Evolutionary conservation across 2,113 vertebrate species (phyloP).

Genomic region (Rutilus rutilus): DNA sequence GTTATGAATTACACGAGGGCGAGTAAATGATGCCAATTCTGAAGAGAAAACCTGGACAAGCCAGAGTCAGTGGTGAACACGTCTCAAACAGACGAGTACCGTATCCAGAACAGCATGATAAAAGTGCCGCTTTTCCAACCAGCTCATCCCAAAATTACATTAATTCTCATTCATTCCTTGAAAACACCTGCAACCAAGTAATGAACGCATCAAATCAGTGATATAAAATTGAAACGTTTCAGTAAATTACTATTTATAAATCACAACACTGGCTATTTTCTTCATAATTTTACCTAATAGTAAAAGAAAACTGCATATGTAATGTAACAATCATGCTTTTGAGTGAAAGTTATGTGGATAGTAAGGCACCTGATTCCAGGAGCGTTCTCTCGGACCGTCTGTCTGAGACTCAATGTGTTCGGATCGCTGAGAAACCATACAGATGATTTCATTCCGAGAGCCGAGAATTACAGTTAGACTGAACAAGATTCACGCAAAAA

Average conservation of each 20-base stretch:
- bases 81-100: conserved; percentile 43
- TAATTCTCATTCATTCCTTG: not conserved
- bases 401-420: conserved; percentile 43
- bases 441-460: not conserved
- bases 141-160: not conserved
- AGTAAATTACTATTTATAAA: too few species aligned
- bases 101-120: conserved; percentile 21
- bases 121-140: not conserved
- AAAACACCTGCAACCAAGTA: not conserved
- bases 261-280: too few species aligned
- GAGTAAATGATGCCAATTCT: not conserved
- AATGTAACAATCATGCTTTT: not conserved
- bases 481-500: not conserved
- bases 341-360: conserved; percentile 18
- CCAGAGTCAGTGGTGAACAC: not conserved
- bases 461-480: not conserved
- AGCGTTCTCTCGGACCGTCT: conserved; percentile 32
- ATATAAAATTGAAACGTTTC: not conserved
- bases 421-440: not conserved
- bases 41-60: not conserved
- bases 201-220: not conserved
- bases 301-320: not conserved
- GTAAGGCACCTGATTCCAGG: conserved; percentile 51
- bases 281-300: not conserved
- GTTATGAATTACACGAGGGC: not conserved